Base-by-base conservation (phyloP, 2,797 vertebrate genomes). In the Lagocephalus sceleratus region DNA sequence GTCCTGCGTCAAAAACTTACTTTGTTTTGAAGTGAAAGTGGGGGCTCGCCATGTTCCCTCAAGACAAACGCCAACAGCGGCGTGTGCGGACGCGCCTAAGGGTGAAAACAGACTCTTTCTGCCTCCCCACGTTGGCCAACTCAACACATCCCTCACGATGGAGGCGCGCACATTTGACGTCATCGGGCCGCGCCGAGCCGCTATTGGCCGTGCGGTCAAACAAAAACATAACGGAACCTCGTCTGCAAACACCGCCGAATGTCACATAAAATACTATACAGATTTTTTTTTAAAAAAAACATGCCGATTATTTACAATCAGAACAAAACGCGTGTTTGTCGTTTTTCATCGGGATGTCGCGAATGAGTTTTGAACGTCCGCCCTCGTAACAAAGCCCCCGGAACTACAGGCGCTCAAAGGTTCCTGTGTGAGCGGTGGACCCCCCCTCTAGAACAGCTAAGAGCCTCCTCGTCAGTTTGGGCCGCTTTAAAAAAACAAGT, bases 21-120 rank as follows among this genome's bases (percentile, higher is more conserved):
- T 92, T 93, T 4, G 89, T 90, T 76, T 92, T 92, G 73, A 90
- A 92, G 9, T 80, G 82, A 16, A 91, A 57, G 26, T 79, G 81
- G 46, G 38, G 70, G 40, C 57, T 84, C 14, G 88, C 90, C 90
- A 91, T 92, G 8, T 35, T 59, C 83, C 35, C 16, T 54, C n/a
- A 4, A 1, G 19, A 22, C 3, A 66, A 66, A 48, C 3, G 0
- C 5, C 19, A 6, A 47, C 25, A 29, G 1, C 2, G 3, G 2
- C 52, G 32, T 48, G 8, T 44, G 49, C n/a, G 4, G 16, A 14
- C 1, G 0, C 35, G 6, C 20, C 3, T 3, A 14, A 0, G 20
- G 0, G 5, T 45, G 17, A 5, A 46, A 60, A 47, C n/a, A 1
- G 47, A 22, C 54, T 63, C 40, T 68, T 77, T 54, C 38, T 75